These are phyloP conservation scores for Scaptomyza caliginosa DNA, from an alignment of 2,888 invertebrate genomes.

Conservation along the genomic window DNA sequence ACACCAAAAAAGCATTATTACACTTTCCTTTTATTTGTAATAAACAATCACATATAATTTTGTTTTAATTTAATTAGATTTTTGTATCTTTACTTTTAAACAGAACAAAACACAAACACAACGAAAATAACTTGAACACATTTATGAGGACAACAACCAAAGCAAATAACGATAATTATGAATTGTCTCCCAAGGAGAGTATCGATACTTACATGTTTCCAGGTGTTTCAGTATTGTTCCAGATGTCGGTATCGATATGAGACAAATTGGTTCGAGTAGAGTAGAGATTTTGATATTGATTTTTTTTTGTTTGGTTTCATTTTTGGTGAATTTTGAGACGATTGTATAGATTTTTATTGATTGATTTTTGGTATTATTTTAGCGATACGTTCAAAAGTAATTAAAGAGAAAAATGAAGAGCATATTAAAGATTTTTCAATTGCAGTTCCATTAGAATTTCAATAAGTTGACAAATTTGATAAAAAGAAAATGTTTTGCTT, in stretches of 20 bases:
- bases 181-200: constrained; percentile 44
- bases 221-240: constrained; percentile 36
- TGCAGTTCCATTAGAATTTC: constrained; percentile 67
- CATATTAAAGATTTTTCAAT: constrained; percentile 74
- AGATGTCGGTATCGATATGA: constrained; percentile 58
- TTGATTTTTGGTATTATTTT: constrained; percentile 42
- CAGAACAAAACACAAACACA: constrained; percentile 67
- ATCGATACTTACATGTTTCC: constrained; percentile 67
- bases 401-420: constrained; percentile 80
- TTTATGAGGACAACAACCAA: constrained; percentile 77
- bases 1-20: constrained; percentile 46
- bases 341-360: constrained; percentile 47
- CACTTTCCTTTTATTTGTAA: constrained; percentile 26
- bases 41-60: constrained; percentile 20
- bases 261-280: constrained; percentile 60
- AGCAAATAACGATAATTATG: constrained; percentile 74
- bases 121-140: constrained; percentile 69
- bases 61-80: constrained; percentile 7
- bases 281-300: constrained; percentile 59
- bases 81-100: constrained; percentile 23
- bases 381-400: constrained; percentile 80
- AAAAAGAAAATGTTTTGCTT: constrained; percentile 57
- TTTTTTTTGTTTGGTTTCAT: constrained; percentile 37
- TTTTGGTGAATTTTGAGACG: constrained; percentile 67
- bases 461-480: constrained; percentile 63